A percentile compares a stretch with the other conserved stretches of the same genome.
These are phyloP conservation scores for Cacoxenus indagator DNA, from an alignment of 2,888 invertebrate species.

Conservation along the genomic window DNA sequence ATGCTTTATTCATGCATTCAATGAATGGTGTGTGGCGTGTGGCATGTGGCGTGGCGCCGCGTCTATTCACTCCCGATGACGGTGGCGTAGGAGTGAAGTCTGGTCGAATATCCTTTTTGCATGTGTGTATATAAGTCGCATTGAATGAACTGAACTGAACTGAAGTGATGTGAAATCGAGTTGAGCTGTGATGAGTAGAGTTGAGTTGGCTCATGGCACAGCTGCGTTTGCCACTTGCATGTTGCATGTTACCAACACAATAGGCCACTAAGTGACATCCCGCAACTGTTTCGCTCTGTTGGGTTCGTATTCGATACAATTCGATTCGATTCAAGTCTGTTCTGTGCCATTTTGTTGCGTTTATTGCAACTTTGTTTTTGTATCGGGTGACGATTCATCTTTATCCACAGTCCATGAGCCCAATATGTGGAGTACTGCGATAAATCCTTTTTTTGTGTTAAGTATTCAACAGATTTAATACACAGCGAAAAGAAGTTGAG, in stretches of 20 bases:
- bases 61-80: slow-evolving; percentile 51
- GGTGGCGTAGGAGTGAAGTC: slow-evolving; percentile 25
- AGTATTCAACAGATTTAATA: neutral
- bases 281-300: slow-evolving; percentile 6
- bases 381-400: neutral
- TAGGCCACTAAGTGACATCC: slow-evolving; percentile 58
- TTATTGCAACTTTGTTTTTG: neutral
- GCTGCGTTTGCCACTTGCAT: slow-evolving; percentile 39
- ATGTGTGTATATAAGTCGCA: neutral
- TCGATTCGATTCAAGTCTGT: neutral
- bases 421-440: neutral
- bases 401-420: too few species aligned
- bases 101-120: neutral
- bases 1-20: slow-evolving; percentile 59
- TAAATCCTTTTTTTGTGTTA: slow-evolving; percentile 1
- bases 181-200: neutral
- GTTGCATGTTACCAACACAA: slow-evolving; percentile 23
- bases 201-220: slow-evolving; percentile 35
- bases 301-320: too few species aligned
- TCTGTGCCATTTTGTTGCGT: neutral
- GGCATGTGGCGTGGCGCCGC: neutral
- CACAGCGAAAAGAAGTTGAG: too few species aligned
- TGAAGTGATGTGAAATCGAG: neutral
- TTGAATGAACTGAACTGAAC: neutral
- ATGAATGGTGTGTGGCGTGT: too few species aligned